Conservation (phyloP, 2,888 invertebrate genomes). For the Caenorhabditis sp. region DNA sequence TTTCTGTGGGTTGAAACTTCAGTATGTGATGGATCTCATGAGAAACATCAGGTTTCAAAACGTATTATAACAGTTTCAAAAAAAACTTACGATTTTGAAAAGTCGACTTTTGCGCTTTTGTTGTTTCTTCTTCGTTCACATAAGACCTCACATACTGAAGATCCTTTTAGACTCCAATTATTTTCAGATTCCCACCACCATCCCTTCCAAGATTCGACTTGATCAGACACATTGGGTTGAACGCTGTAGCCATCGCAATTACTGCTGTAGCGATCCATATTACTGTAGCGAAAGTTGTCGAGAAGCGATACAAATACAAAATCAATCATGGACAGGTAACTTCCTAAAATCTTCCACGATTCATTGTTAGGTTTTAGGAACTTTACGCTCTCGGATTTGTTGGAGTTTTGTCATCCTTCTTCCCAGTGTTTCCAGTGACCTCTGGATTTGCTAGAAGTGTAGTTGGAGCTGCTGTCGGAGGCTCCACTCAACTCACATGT, state of each 20-base stretch:
- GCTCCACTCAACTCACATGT: slow-evolving; percentile 80
- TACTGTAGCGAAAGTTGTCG: slow-evolving; percentile 81
- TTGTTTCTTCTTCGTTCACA: too few species aligned
- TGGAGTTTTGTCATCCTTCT: slow-evolving; percentile 81
- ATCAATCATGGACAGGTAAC: slow-evolving; percentile 81
- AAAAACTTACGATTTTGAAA: too few species aligned
- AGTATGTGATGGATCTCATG: too few species aligned
- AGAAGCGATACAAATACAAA: slow-evolving; percentile 81
- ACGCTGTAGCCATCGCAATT: slow-evolving; percentile 80
- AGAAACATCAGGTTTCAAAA: too few species aligned
- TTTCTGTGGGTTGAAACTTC: too few species aligned
- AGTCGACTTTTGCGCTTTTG: too few species aligned
- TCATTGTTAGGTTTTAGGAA: slow-evolving; percentile 66
- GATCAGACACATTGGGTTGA: slow-evolving; percentile 77
- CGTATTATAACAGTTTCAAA: too few species aligned
- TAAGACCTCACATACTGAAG: too few species aligned
- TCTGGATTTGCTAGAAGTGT: slow-evolving; percentile 82
- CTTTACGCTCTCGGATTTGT: slow-evolving; percentile 82
- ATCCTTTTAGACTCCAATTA: not conserved
- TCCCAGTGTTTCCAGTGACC: slow-evolving; percentile 82
- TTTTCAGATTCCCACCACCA: slow-evolving; percentile 79
- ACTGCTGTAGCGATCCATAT: slow-evolving; percentile 81
- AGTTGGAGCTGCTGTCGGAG: slow-evolving; percentile 80
- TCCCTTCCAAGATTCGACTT: slow-evolving; percentile 80
- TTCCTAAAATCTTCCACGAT: not conserved